Evolutionary conservation across 2,888 invertebrate genomes (phyloP).

Genomic region (Pristionchus japonicus): DNA sequence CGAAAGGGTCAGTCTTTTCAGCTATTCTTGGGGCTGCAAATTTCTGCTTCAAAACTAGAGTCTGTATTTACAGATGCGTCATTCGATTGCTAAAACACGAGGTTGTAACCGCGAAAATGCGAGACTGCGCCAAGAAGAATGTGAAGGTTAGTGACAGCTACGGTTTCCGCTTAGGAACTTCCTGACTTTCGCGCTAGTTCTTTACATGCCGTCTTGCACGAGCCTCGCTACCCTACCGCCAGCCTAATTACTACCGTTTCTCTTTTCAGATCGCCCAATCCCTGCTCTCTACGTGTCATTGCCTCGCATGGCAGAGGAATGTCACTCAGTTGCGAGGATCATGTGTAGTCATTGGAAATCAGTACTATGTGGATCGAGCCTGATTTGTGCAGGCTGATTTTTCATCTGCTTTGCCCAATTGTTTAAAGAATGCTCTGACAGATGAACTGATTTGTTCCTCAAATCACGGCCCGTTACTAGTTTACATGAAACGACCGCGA

Average conservation of each 20-base stretch:
- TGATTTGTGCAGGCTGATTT: no score
- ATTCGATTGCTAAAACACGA: background rate
- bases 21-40: background rate
- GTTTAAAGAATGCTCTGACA: no score
- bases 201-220: background rate
- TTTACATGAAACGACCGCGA: no score
- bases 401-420: no score
- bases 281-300: slow-evolving; percentile 7
- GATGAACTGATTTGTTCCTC: no score
- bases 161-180: no score
- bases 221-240: background rate
- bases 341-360: background rate
- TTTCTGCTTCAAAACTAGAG: no score
- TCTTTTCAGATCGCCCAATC: background rate
- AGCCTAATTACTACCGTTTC: background rate
- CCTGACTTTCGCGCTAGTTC: no score
- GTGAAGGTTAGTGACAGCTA: background rate
- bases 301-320: slow-evolving; percentile 34
- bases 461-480: no score
- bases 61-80: slow-evolving; percentile 26
- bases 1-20: background rate
- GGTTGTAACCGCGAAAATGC: background rate
- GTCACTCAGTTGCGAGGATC: background rate
- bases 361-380: background rate
- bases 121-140: background rate